Base-by-base conservation (phyloP, 2,888 invertebrate genomes). In the Lydus trimaculatus region DNA sequence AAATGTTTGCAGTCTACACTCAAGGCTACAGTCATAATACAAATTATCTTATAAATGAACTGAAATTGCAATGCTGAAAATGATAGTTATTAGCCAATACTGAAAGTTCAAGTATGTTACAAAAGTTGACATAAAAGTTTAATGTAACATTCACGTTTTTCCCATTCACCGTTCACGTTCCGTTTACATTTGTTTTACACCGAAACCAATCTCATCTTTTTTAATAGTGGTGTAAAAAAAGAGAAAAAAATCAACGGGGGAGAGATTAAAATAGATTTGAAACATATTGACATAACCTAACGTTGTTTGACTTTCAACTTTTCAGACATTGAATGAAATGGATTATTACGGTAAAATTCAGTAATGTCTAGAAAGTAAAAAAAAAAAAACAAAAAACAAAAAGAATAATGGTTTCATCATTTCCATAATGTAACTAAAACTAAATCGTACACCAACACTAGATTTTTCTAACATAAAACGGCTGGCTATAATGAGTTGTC, bases 91-190 rank as follows among this genome's bases (percentile, higher is more conserved):
- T 70, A 64, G 70, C 64, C 58, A 66, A 70, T 64, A 64, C 70
- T 66, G 66, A 66, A 70, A 70, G 70, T 70, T 70, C 70, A 70
- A 66, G 66, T 70, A 70, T 70, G 64, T 62, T 66, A 66, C 70
- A 70, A 66, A 70, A 70, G 66, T 70, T 70, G 70, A 66, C 66
- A 66, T 66, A 70, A 70, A 70, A 70, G 66, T 70, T 70, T 66
- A 70, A 70, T 70, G 66, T 66, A 65, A 69, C 69, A 63, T 69
- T 66, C 70, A 70, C 70, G 70, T 70, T 70, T 70, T 70, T 66
- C 70, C 70, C 70, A 66, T 70, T 70, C 70, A 70, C 70, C 66
- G 28, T 65, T 65, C 69, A 69, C 69, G 69, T 66, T 69, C 63
- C 61, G 31, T 39, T 43, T 62, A n/a, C 39, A 36, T 62, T 43